phyloP scores from a whole-genome alignment of 2,797 vertebrate species.

The Notolabrus celidotus region DNA sequence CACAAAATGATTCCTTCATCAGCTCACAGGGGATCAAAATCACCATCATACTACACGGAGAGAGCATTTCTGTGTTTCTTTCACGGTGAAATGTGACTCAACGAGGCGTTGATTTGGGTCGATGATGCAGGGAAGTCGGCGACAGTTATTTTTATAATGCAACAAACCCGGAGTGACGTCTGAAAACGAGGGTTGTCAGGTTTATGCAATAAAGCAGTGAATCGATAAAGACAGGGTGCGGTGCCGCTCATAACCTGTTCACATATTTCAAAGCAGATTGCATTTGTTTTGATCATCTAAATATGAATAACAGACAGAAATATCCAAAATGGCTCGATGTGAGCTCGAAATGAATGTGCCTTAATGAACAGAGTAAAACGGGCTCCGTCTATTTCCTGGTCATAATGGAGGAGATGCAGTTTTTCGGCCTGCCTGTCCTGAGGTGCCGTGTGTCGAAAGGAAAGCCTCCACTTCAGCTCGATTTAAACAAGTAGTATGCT shows the following conservation, averaged over 20 bases:
- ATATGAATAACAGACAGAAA: too few species aligned
- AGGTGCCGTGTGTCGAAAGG: neutral
- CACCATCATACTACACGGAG: too few species aligned
- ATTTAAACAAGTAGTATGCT: rapidly evolving
- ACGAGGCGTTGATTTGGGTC: too few species aligned
- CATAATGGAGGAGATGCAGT: constrained; percentile 2
- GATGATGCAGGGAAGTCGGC: neutral
- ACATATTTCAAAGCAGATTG: too few species aligned
- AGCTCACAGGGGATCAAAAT: too few species aligned
- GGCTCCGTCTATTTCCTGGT: constrained; percentile 55
- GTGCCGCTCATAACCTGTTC: neutral
- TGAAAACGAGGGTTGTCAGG: constrained; percentile 4
- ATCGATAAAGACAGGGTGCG: constrained; percentile 62
- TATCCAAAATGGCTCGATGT: neutral
- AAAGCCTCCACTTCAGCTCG: rapidly evolving
- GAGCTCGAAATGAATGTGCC: neutral
- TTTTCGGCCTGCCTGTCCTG: constrained; percentile 20
- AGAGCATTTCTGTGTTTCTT: too few species aligned
- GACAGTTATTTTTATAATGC: constrained; percentile 5
- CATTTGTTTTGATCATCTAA: rapidly evolving
- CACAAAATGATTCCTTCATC: neutral
- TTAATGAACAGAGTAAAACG: constrained; percentile 5
- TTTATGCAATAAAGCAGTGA: constrained; percentile 37
- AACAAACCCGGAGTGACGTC: constrained; percentile 19
- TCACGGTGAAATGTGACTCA: too few species aligned